Evolutionary conservation across 1,140 invertebrate genomes (phyloP), one percentile per base, ranked within the genome.

Genomic region (Lordiphosa clarofinis): DNA sequence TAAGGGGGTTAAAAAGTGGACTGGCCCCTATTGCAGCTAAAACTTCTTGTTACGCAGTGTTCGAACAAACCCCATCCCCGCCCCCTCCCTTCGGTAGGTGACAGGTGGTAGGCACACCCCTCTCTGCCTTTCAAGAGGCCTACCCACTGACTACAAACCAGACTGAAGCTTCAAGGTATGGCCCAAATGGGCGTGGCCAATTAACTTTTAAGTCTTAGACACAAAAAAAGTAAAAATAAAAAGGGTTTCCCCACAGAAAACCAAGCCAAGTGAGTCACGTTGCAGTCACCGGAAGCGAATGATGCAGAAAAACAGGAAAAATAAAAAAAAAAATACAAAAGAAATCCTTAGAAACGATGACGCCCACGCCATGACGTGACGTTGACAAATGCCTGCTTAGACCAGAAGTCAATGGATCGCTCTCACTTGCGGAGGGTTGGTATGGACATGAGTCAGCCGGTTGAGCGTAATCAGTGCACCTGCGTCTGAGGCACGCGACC

Each of bases 271-370:
- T 81, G 72, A 82, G 78, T 82, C 76, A 82, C 76, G 75, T 81
- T 75, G 74, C 56, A 58, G 66, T 49, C 56, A 78, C 71, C 76
- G 71, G 75, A 82, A 82, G 62, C 69, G 76, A 82, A 81, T 81
- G 75, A 81, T 81, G 75, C 75, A 82, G 71, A 81, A 81, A 81
- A 68, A 63, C 15, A 28, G 19, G 28, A 57, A 60, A 48, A 70
- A 15, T 15, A n/a, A n/a, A 15, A 57, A 62, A 58, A 49, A 52
- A 79, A 71, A 66, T 39, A 53, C 47, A 67, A 82, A 60, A 81
- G 56, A 52, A 68, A 63, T 67, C 69, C 68, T 72, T 62, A 52
- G 55, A 67, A 66, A 55, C 53, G 66, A 52, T 56, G 36, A 19
- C 57, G 44, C 59, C 65, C 65, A 58, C 69, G 56, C 46, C 35